A percentile compares a stretch with the other conserved stretches of the same genome.
phyloP scores from a whole-genome alignment of 53 echinoderm and acorn worm species.

The Antedon mediterranea region DNA sequence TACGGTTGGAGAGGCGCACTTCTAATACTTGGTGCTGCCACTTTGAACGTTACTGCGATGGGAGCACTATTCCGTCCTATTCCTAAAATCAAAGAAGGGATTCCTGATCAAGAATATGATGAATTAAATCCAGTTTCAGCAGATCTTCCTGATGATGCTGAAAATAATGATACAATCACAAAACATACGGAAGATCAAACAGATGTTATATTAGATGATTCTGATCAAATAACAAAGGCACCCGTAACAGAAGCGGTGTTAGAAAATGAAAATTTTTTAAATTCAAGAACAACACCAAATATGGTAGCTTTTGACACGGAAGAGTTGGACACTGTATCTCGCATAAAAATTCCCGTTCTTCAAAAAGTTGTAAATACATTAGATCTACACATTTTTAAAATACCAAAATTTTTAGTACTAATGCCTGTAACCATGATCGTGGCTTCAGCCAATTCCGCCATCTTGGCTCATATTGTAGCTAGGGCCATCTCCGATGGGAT shows the following conservation, averaged over 20 bases:
- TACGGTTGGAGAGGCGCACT: background rate
- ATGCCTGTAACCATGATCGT: background rate
- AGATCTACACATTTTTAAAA: background rate
- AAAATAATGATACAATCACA: no score
- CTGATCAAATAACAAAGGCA: no score
- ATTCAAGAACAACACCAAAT: background rate
- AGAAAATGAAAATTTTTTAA: no score
- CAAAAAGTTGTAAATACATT: background rate
- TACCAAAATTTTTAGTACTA: background rate
- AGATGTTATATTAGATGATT: no score
- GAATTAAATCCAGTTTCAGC: no score
- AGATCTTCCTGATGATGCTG: no score
- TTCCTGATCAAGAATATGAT: background rate
- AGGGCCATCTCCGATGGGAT: background rate
- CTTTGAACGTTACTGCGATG: background rate
- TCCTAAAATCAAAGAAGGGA: background rate
- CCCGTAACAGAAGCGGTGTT: no score
- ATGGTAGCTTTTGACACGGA: no score
- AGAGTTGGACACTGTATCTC: background rate
- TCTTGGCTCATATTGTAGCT: background rate
- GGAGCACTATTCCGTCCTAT: background rate
- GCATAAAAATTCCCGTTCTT: background rate
- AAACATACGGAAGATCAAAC: no score
- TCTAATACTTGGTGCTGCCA: background rate
- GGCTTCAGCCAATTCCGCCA: background rate